Evolutionary conservation across 2,113 vertebrate species (phyloP).

Genomic region (Chinchilla lanigera): DNA sequence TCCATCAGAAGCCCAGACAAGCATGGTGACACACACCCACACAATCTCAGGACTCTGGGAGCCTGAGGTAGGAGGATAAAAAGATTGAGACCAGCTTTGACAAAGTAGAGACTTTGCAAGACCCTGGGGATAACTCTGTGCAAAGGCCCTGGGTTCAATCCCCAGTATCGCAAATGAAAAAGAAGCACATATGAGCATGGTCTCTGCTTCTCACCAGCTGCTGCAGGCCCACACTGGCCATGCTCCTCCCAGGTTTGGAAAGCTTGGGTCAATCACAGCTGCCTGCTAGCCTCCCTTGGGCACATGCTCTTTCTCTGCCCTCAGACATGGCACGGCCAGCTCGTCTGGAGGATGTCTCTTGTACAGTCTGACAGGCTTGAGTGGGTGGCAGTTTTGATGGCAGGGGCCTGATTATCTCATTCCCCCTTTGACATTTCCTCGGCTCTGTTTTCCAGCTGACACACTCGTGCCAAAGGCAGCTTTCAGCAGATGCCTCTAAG

Average conservation of each 20-base stretch:
- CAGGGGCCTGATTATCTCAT: conserved; percentile 56
- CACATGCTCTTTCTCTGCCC: neutral
- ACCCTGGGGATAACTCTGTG: neutral
- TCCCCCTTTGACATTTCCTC: conserved; percentile 55
- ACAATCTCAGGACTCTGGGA: neutral
- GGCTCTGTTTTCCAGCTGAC: neutral
- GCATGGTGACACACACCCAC: neutral
- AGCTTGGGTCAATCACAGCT: conserved; percentile 11
- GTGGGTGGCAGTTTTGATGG: conserved; percentile 61
- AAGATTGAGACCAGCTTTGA: neutral
- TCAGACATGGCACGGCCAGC: neutral
- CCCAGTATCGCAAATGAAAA: neutral
- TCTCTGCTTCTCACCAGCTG: neutral
- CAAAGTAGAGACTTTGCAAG: neutral
- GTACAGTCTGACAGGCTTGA: conserved; percentile 67
- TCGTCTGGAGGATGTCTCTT: conserved; percentile 20
- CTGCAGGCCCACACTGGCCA: neutral
- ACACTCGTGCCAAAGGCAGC: neutral
- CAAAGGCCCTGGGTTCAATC: neutral
- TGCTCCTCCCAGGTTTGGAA: neutral
- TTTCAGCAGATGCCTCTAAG: conserved; percentile 11
- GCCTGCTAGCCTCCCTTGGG: neutral
- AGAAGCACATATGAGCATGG: neutral
- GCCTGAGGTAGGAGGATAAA: neutral
- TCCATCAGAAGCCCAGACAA: neutral